Percentiles rank a stretch among this genome's conserved stretches.
Conservation (phyloP, 2,797 vertebrate species). For the Notoglanidium macrostoma region DNA sequence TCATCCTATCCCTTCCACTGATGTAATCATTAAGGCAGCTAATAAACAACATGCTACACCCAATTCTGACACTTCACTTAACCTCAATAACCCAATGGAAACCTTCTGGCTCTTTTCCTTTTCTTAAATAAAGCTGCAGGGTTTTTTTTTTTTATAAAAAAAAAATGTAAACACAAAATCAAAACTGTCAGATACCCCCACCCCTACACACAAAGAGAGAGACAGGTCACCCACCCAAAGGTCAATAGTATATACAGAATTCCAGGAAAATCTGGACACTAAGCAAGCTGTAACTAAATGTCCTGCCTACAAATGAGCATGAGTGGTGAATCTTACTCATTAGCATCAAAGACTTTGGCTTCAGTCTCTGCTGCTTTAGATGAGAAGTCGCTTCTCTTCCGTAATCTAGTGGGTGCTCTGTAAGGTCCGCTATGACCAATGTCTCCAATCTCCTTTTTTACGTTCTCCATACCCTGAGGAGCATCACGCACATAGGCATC, state of each 20-base stretch:
- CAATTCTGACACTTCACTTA: neutral
- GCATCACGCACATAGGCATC: constrained; percentile 11
- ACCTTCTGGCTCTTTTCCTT: neutral
- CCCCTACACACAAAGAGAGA: neutral
- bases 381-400: constrained; percentile 90
- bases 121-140: neutral
- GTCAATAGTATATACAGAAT: neutral
- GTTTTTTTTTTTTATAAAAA: neutral
- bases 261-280: neutral
- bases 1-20: neutral
- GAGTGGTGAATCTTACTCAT: constrained; percentile 79
- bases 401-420: constrained; percentile 81
- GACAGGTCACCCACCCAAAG: neutral
- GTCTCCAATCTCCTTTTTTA: constrained; percentile 91
- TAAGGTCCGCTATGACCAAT: constrained; percentile 87
- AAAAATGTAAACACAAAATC: neutral
- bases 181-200: neutral
- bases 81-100: neutral
- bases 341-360: constrained; percentile 84
- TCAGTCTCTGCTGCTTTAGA: constrained; percentile 78
- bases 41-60: neutral
- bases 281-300: neutral
- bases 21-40: neutral
- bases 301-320: neutral
- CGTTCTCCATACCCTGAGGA: constrained; percentile 86